These are phyloP conservation scores for Lasiurus cinereus DNA, from an alignment of 2,113 vertebrate genomes.

Conservation along the genomic window DNA sequence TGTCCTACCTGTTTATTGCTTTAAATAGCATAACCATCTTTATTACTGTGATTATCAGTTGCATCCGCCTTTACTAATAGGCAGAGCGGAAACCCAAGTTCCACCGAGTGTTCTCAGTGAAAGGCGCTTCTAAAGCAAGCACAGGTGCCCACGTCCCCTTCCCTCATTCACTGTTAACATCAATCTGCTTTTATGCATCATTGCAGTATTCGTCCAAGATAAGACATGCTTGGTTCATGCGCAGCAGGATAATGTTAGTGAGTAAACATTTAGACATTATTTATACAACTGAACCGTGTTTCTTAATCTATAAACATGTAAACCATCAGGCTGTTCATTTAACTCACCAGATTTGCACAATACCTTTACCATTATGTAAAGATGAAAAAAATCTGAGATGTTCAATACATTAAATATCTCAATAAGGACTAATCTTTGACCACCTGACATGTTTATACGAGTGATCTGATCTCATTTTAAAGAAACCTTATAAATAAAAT, in stretches of 20 bases:
- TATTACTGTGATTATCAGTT: background rate
- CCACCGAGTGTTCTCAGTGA: background rate
- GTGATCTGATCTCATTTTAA: constrained; percentile 1
- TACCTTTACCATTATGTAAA: background rate
- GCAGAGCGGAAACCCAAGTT: background rate
- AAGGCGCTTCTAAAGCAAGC: background rate
- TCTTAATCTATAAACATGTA: constrained; percentile 24
- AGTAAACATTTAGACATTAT: background rate
- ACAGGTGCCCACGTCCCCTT: background rate
- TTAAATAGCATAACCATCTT: background rate
- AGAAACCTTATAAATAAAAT: constrained; percentile 31
- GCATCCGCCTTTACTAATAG: background rate
- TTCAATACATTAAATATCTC: background rate
- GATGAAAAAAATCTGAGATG: background rate
- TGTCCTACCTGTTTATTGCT: background rate
- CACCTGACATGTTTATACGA: constrained; percentile 16
- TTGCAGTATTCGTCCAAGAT: background rate
- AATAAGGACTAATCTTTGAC: background rate
- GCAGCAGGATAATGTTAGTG: constrained; percentile 17
- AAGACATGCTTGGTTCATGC: background rate
- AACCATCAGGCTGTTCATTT: background rate
- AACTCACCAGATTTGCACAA: background rate
- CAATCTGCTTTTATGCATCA: background rate
- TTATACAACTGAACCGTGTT: background rate
- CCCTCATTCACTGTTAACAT: background rate